phyloP scores from a whole-genome alignment of 1,140 invertebrate species.

The Brachionus manjavacas region DNA sequence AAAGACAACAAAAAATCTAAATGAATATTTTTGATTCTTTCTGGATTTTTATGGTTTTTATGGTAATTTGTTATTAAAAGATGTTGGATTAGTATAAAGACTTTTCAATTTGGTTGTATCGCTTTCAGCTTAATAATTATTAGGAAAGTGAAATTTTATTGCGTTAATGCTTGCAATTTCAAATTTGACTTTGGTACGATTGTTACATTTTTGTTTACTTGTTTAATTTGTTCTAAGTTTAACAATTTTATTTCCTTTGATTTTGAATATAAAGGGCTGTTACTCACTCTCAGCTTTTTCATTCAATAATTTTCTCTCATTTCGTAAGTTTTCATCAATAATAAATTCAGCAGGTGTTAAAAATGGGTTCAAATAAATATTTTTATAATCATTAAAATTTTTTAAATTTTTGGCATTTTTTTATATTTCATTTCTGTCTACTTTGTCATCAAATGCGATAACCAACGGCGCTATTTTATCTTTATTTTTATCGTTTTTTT shows the following conservation, averaged over 20 bases:
- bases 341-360: neutral
- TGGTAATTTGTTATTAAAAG: neutral
- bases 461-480: neutral
- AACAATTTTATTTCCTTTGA: neutral
- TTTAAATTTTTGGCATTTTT: neutral
- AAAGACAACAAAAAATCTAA: too few relatives aligned
- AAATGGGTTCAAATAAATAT: neutral
- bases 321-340: neutral
- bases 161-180: neutral
- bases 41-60: too few relatives aligned
- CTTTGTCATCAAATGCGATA: neutral
- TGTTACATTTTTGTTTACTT: neutral
- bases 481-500: neutral
- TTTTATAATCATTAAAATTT: neutral
- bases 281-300: neutral
- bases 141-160: neutral
- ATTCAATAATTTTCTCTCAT: neutral
- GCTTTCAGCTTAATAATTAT: neutral
- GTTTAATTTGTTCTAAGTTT: neutral
- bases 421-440: neutral
- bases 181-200: neutral
- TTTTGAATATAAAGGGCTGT: neutral
- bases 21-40: too few relatives aligned
- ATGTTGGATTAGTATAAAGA: neutral
- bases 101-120: neutral